A percentile compares a stretch with the other conserved stretches of the same genome.
Evolutionary conservation across 1,140 invertebrate genomes (phyloP).

Genomic region (Stegodyphus dumicola): DNA sequence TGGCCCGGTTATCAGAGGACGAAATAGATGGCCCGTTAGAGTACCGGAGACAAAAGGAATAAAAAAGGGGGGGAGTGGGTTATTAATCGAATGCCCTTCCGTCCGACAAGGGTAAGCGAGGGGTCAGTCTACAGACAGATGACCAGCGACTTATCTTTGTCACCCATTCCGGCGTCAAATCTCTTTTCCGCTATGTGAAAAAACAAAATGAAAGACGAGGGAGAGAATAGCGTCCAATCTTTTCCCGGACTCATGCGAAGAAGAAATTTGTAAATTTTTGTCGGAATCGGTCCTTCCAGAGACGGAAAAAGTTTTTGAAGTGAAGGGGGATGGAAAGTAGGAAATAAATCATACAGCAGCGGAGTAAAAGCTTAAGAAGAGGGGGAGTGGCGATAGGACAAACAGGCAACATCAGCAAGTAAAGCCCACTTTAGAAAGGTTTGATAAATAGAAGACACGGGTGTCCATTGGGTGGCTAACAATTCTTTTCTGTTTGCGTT

Average conservation of each 20-base stretch:
- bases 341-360: not conserved
- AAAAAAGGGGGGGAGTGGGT: constrained; percentile 39
- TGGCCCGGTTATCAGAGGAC: constrained; percentile 33
- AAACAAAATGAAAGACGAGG: constrained; percentile 5
- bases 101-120: constrained; percentile 54
- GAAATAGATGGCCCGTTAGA: constrained; percentile 53
- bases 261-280: constrained; percentile 23
- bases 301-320: not conserved
- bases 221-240: not conserved
- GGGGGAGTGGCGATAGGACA: not conserved
- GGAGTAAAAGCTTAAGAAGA: not conserved
- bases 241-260: not conserved
- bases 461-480: no score
- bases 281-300: not conserved
- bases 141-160: constrained; percentile 60
- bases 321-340: not conserved
- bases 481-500: no score
- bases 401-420: not conserved
- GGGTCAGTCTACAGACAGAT: constrained; percentile 58
- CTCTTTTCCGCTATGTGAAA: constrained; percentile 12
- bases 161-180: constrained; percentile 54
- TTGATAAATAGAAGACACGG: no score
- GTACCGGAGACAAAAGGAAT: constrained; percentile 53
- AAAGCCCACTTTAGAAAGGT: no score
- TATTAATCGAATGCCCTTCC: constrained; percentile 60